These are phyloP conservation scores for Lycocorax pyrrhopterus DNA, from an alignment of 2,113 vertebrate species.

Conservation along the genomic window DNA sequence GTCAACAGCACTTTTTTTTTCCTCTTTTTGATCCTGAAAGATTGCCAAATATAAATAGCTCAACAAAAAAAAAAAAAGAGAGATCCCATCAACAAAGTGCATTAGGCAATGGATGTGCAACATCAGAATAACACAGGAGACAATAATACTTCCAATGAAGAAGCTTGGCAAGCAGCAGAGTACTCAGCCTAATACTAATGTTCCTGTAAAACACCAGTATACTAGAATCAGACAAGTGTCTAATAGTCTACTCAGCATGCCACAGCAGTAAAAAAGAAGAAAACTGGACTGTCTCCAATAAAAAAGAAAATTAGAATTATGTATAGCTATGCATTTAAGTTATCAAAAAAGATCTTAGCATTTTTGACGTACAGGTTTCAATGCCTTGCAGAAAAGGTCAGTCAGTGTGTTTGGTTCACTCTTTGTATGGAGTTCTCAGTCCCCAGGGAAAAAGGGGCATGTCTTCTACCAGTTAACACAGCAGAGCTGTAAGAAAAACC, in stretches of 20 bases:
- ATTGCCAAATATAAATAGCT: conserved; percentile 26
- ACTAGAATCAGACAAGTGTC: neutral
- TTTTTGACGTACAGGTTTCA: neutral
- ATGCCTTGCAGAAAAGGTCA: neutral
- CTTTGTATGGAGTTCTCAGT: neutral
- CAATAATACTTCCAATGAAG: neutral
- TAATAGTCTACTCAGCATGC: neutral
- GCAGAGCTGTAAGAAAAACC: neutral
- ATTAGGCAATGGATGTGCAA: conserved; percentile 4
- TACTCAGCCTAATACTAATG: conserved; percentile 13
- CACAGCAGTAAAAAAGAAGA: neutral
- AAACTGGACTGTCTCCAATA: neutral
- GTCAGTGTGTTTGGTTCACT: neutral
- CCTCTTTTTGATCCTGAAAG: neutral
- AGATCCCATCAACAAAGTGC: neutral
- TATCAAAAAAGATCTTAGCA: neutral
- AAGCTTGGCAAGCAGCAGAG: conserved; percentile 7
- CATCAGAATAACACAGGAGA: neutral
- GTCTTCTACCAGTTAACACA: neutral
- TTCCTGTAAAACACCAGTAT: conserved; percentile 2
- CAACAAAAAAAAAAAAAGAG: neutral
- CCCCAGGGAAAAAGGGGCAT: neutral
- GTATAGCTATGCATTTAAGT: neutral
- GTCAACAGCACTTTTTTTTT: neutral
- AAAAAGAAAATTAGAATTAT: neutral